These are phyloP conservation scores for Scaptomyza pallida DNA, from an alignment of 1,140 invertebrate species.

Conservation along the genomic window DNA sequence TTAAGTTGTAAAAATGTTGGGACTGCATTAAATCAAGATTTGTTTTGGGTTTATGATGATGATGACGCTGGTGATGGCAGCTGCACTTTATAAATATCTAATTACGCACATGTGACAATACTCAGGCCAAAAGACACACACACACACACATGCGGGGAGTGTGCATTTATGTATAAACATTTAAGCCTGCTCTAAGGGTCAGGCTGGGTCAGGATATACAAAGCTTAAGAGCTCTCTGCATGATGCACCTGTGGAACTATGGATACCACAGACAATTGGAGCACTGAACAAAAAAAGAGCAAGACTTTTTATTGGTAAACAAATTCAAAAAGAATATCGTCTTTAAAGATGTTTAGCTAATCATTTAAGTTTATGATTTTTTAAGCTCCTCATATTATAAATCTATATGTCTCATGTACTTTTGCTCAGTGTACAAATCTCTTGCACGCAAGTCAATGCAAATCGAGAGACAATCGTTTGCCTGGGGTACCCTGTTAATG, in stretches of 20 bases:
- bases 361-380: too few relatives aligned
- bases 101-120: conserved; percentile 47
- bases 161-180: neutral
- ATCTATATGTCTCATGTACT: neutral
- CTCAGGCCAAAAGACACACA: neutral
- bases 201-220: conserved; percentile 15
- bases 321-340: neutral
- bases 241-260: conserved; percentile 49
- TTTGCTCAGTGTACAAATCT: conserved; percentile 17
- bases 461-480: conserved; percentile 14
- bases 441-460: too few relatives aligned
- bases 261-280: conserved; percentile 10
- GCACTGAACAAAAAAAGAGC: conserved; percentile 5
- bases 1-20: neutral
- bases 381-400: neutral
- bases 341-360: too few relatives aligned
- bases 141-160: neutral
- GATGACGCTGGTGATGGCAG: neutral
- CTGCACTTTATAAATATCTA: conserved; percentile 62
- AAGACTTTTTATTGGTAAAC: neutral
- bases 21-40: conserved; percentile 41
- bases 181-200: conserved; percentile 19
- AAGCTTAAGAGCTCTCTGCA: conserved; percentile 54
- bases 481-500: conserved; percentile 44
- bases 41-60: conserved; percentile 6